Conservation (phyloP, 2,113 vertebrate species). For the Eretmochelys imbricata region DNA sequence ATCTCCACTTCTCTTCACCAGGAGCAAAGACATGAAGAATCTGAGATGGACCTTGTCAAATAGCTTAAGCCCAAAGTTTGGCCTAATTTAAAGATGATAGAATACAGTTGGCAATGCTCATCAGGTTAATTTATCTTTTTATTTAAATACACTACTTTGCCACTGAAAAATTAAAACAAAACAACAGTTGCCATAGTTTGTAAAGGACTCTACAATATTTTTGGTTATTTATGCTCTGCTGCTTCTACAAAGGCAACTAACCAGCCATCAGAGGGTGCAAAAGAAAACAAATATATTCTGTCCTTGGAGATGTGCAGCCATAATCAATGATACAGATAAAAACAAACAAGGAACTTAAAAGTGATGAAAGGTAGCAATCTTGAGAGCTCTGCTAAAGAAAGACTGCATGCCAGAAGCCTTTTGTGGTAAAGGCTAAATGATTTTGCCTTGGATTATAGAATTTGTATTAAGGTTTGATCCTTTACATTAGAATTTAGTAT, state of each 20-base stretch:
- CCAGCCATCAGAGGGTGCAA: background rate
- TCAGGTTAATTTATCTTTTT: background rate
- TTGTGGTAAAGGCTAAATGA: background rate
- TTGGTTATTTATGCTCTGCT: background rate
- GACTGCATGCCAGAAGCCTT: background rate
- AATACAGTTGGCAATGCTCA: background rate
- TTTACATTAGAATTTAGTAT: background rate
- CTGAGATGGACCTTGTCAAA: background rate
- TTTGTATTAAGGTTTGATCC: background rate
- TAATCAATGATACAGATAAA: background rate
- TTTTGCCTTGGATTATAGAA: background rate
- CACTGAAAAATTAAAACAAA: background rate
- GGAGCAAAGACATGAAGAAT: background rate
- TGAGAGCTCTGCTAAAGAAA: background rate
- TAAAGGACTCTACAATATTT: background rate
- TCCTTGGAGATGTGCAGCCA: background rate
- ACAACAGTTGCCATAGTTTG: background rate
- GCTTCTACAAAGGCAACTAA: background rate
- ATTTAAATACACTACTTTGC: background rate
- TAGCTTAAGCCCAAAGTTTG: background rate
- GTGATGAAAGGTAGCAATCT: background rate
- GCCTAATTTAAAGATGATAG: background rate
- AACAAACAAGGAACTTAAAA: background rate
- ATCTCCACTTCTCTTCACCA: constrained; percentile 20
- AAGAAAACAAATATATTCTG: background rate